Percentiles rank a stretch among this genome's conserved stretches.
Conservation (phyloP, 2,797 vertebrate species). For the Megaceryle alcyon region DNA sequence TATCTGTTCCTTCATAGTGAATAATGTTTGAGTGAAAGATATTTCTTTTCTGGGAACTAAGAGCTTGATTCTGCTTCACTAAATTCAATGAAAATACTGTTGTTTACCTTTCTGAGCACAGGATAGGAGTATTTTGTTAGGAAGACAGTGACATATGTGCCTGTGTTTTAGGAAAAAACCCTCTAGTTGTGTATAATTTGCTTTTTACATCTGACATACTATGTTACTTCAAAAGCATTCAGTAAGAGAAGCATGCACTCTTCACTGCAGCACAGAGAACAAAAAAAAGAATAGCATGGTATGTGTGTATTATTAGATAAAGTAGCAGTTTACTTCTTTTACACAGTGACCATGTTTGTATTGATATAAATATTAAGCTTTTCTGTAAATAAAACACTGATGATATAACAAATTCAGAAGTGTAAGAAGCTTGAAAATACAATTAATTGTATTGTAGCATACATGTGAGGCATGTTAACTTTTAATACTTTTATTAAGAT, state of each 20-base stretch:
- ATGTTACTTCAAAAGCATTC: background rate
- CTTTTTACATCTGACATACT: background rate
- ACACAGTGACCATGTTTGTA: background rate
- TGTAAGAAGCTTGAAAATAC: background rate
- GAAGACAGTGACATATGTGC: background rate
- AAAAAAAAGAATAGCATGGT: background rate
- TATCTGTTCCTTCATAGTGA: conserved; percentile 36
- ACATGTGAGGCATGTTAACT: background rate
- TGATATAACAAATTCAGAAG: background rate
- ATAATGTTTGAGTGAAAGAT: conserved; percentile 27
- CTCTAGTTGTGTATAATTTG: background rate
- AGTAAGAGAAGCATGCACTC: background rate
- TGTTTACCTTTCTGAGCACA: background rate
- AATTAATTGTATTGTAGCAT: background rate
- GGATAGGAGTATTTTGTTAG: background rate
- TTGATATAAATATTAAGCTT: background rate
- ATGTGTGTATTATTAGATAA: fast-evolving
- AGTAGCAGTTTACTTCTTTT: background rate
- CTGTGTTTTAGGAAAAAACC: background rate
- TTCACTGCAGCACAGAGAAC: background rate
- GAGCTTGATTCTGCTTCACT: background rate
- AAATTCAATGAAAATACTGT: background rate
- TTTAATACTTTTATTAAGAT: background rate
- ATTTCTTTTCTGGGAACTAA: background rate
- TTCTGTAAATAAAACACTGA: background rate